A percentile compares a stretch with the other conserved stretches of the same genome.
Conservation (phyloP, 2,888 invertebrate species). For the Morpho achilles region DNA sequence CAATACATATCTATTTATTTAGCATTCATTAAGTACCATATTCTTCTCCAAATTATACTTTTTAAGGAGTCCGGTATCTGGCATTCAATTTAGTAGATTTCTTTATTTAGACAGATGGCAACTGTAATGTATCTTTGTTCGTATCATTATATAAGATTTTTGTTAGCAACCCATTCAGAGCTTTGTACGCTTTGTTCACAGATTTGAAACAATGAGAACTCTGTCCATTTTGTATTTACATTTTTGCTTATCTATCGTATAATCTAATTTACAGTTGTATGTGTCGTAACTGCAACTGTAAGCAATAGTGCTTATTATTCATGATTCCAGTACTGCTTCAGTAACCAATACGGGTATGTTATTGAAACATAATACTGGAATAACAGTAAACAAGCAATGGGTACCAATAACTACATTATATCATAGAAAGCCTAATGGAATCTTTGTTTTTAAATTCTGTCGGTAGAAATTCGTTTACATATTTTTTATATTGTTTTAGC, state of each 20-base stretch:
- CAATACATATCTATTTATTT: no score
- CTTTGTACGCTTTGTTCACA: slow-evolving; percentile 37
- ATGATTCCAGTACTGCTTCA: slow-evolving; percentile 18
- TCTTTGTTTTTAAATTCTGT: slow-evolving; percentile 1
- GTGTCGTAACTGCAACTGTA: slow-evolving; percentile 27
- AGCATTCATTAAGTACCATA: no score
- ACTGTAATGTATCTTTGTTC: no score
- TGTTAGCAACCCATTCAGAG: slow-evolving; percentile 49
- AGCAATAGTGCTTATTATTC: slow-evolving; percentile 22
- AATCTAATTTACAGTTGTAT: slow-evolving; percentile 41
- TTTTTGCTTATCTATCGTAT: slow-evolving; percentile 51
- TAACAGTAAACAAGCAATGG: slow-evolving; percentile 13
- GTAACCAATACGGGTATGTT: slow-evolving; percentile 18
- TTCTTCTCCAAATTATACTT: no score
- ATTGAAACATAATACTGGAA: slow-evolving; percentile 18
- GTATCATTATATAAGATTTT: slow-evolving; percentile 55
- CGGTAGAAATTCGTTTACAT: no score
- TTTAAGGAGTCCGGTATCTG: no score
- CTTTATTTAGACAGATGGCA: slow-evolving; percentile 6
- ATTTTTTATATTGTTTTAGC: no score
- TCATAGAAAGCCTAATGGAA: background rate
- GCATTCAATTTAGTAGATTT: no score
- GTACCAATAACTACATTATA: background rate
- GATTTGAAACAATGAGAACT: slow-evolving; percentile 52
- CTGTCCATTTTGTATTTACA: slow-evolving; percentile 49